Percentiles rank a stretch among this genome's conserved stretches.
These are phyloP conservation scores for Andrena marginata DNA, from an alignment of 2,888 invertebrate species.

Conservation along the genomic window DNA sequence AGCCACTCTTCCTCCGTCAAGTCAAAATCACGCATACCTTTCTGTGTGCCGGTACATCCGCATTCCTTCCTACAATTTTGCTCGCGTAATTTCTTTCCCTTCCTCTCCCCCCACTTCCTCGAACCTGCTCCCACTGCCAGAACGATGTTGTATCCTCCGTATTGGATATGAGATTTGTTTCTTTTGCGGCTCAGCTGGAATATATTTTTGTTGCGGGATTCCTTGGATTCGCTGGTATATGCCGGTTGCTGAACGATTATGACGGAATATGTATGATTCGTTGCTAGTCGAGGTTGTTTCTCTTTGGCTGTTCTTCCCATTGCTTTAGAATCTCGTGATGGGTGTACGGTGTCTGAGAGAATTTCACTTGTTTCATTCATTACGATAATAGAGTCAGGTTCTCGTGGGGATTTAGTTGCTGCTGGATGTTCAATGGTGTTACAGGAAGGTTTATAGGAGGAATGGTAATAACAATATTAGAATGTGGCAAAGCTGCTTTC, in stretches of 20 bases:
- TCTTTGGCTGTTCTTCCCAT: neutral
- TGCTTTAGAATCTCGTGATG: too few relatives aligned
- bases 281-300: neutral
- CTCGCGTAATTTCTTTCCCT: constrained; percentile 54
- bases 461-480: too few relatives aligned
- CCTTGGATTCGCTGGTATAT: neutral
- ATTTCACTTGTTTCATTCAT: too few relatives aligned
- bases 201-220: constrained; percentile 36
- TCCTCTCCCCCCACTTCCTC: neutral
- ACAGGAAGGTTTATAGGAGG: too few relatives aligned
- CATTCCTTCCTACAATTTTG: constrained; percentile 53
- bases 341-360: too few relatives aligned
- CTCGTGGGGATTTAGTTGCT: too few relatives aligned
- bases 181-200: constrained; percentile 23
- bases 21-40: constrained; percentile 65
- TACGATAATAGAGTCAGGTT: too few relatives aligned
- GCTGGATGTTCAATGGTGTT: too few relatives aligned
- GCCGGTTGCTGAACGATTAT: constrained; percentile 11
- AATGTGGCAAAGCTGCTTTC: too few relatives aligned
- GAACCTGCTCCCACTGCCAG: neutral
- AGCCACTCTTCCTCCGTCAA: constrained; percentile 67
- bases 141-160: constrained; percentile 42
- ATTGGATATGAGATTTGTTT: constrained; percentile 48
- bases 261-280: neutral
- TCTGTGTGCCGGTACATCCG: constrained; percentile 32